phyloP scores from a whole-genome alignment of 1,140 invertebrate species.

The Campodea augens region DNA sequence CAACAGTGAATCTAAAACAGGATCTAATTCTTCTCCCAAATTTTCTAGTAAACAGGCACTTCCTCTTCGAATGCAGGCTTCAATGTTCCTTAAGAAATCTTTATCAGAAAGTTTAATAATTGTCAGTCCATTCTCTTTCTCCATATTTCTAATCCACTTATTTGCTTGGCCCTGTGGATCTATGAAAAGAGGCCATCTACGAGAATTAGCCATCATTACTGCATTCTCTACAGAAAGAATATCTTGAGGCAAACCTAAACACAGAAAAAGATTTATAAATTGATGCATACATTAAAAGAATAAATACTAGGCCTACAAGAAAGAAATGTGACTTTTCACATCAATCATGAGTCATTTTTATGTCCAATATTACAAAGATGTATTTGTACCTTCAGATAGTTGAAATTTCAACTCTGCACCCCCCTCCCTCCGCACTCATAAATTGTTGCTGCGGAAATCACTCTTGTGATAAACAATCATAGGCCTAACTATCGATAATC shows the following conservation, averaged over 20 bases:
- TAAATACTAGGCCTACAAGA: no score
- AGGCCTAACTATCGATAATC: no score
- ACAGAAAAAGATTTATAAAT: no score
- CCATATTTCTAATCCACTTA: conserved; percentile 51
- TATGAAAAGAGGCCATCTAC: conserved; percentile 44
- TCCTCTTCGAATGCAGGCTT: conserved; percentile 50
- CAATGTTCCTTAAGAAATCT: conserved; percentile 43
- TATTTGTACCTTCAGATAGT: no score
- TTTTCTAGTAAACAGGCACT: conserved; percentile 41
- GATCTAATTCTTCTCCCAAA: conserved; percentile 39
- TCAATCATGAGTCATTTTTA: no score
- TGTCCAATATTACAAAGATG: no score
- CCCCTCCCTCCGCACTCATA: no score
- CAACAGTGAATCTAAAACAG: conserved; percentile 40
- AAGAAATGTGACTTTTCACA: no score
- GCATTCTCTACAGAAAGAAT: conserved; percentile 46
- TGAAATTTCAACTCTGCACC: no score
- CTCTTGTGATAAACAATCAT: no score
- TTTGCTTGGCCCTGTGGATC: conserved; percentile 50
- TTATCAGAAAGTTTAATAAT: conserved; percentile 43
- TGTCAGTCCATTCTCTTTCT: conserved; percentile 29
- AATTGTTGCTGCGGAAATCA: no score
- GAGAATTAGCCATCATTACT: conserved; percentile 37
- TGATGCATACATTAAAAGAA: no score
- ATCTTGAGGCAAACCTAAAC: conserved; percentile 42